These are phyloP conservation scores for Halictus quadricinctus DNA, from an alignment of 2,888 invertebrate species.

Conservation along the genomic window DNA sequence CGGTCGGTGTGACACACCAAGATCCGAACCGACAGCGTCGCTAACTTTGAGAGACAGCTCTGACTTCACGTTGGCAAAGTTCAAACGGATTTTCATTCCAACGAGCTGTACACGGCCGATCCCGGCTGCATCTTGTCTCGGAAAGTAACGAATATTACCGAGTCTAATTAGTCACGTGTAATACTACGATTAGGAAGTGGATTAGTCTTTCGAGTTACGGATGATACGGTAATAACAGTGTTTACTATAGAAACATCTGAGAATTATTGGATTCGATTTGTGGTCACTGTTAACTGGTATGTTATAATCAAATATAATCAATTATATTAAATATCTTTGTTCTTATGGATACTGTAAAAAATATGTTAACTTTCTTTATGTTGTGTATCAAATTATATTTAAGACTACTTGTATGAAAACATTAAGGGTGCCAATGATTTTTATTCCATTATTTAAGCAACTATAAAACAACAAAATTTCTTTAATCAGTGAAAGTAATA, in stretches of 20 bases:
- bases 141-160: constrained; percentile 12
- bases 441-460: no score
- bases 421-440: no score
- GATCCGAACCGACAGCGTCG: constrained; percentile 64
- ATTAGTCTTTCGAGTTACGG: neutral
- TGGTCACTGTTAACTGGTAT: neutral
- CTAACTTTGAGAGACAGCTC: constrained; percentile 66
- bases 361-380: neutral
- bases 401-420: neutral
- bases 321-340: neutral
- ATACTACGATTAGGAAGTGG: neutral
- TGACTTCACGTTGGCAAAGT: constrained; percentile 66
- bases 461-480: no score
- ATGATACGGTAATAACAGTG: neutral
- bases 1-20: constrained; percentile 70
- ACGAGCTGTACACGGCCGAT: neutral
- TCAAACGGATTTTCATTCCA: constrained; percentile 42
- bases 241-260: neutral
- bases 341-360: neutral
- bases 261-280: neutral
- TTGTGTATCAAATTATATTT: neutral
- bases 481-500: no score
- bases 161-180: constrained; percentile 5
- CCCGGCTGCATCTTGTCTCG: neutral
- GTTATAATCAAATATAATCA: neutral